These are phyloP conservation scores for Lycocerus yunnanus DNA, from an alignment of 2,888 invertebrate species.

Conservation along the genomic window DNA sequence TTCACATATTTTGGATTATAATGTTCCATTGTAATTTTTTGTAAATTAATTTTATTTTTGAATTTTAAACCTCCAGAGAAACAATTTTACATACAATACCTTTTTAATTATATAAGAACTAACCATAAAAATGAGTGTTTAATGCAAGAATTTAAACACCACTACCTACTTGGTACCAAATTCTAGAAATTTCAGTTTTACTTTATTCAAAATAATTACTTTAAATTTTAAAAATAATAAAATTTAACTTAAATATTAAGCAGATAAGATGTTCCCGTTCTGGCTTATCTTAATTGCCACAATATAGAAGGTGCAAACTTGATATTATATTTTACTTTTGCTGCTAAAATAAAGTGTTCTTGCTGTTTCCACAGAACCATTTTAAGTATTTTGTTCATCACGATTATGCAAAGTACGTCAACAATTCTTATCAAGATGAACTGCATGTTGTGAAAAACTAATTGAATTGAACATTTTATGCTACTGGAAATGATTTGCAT, in stretches of 20 bases:
- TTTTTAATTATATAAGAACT: not conserved
- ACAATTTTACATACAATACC: not conserved
- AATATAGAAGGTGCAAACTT: not conserved
- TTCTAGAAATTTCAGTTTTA: not conserved
- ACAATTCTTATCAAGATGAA: conserved; percentile 1
- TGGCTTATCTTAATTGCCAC: not conserved
- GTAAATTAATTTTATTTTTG: not conserved
- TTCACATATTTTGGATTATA: not conserved
- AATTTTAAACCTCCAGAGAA: not conserved
- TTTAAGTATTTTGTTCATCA: not conserved
- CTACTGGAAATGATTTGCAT: not conserved
- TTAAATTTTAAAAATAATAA: not conserved
- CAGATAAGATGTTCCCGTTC: not conserved
- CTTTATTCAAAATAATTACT: not conserved
- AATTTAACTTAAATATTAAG: not conserved
- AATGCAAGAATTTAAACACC: not conserved
- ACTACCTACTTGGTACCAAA: not conserved
- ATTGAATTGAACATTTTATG: not conserved
- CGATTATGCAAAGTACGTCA: conserved; percentile 2
- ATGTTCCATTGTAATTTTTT: not conserved
- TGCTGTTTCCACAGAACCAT: not conserved
- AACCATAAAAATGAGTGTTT: not conserved
- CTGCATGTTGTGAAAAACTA: not conserved
- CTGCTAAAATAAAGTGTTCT: not conserved
- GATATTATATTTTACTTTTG: not conserved